A percentile compares a stretch with the other conserved stretches of the same genome.
phyloP scores from a whole-genome alignment of 2,113 vertebrate genomes.

The Sprattus sprattus region DNA sequence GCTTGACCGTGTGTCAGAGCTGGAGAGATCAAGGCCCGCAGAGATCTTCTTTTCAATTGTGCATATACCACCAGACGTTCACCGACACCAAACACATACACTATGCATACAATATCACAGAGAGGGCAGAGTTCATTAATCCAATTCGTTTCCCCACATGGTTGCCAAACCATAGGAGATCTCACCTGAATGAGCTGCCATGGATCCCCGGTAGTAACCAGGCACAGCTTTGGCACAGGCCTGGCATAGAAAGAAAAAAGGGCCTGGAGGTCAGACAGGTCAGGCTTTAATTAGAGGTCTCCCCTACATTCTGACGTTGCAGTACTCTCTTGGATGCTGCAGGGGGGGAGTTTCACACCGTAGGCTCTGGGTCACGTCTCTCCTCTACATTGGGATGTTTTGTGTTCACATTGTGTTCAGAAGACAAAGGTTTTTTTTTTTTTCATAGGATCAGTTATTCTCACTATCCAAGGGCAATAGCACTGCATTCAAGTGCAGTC shows the following conservation, averaged over 20 bases:
- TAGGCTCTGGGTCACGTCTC: background rate
- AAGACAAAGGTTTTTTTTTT: background rate
- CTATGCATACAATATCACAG: background rate
- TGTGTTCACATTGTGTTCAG: background rate
- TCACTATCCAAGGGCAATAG: background rate
- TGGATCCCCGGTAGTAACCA: conserved; percentile 22
- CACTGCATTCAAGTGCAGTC: background rate
- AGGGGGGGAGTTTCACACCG: background rate
- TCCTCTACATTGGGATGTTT: background rate
- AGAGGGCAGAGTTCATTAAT: background rate
- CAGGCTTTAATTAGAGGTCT: conserved; percentile 55
- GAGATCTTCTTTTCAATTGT: too few species aligned
- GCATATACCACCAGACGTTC: background rate
- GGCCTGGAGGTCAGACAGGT: conserved; percentile 64
- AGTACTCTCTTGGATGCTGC: background rate
- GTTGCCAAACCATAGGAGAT: conserved; percentile 41
- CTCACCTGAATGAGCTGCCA: conserved; percentile 44
- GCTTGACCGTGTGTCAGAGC: too few species aligned
- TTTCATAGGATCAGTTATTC: background rate
- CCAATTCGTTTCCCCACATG: background rate
- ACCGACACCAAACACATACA: background rate
- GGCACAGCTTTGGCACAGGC: conserved; percentile 53
- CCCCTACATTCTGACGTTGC: conserved; percentile 25
- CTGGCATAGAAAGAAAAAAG: conserved; percentile 7
- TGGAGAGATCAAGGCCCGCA: too few species aligned